Conservation (phyloP, 2,797 vertebrate genomes). For the Rousettus madagascariensis region DNA sequence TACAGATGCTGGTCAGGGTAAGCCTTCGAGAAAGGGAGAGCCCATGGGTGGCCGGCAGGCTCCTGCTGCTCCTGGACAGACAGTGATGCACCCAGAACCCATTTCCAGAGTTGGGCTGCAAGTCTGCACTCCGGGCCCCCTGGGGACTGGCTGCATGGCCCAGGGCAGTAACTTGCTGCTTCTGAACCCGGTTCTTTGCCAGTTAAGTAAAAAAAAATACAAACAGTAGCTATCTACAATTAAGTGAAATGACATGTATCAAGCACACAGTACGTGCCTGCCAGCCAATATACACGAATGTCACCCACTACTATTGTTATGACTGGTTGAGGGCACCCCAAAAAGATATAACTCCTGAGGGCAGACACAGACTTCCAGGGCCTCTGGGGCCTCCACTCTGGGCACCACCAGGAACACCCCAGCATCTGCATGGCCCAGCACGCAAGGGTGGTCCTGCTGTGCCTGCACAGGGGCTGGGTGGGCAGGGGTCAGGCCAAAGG, state of each 20-base stretch:
- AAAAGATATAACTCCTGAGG: not conserved
- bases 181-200: not conserved
- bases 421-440: not conserved
- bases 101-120: not conserved
- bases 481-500: not conserved
- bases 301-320: not conserved
- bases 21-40: not conserved
- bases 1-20: not conserved
- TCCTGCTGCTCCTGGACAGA: not conserved
- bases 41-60: not conserved
- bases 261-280: not conserved
- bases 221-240: not conserved
- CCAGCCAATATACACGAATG: not conserved
- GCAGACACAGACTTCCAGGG: not conserved
- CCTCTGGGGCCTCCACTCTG: not conserved
- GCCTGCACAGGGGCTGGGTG: not conserved
- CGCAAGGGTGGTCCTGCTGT: not conserved
- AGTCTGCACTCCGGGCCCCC: not conserved
- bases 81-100: not conserved
- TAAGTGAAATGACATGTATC: not conserved
- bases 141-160: not conserved
- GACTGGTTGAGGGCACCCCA: rapidly evolving
- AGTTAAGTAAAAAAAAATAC: not conserved
- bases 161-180: not conserved
- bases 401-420: not conserved